Conservation (phyloP, 2,113 vertebrate genomes). For the Cairina moschata region DNA sequence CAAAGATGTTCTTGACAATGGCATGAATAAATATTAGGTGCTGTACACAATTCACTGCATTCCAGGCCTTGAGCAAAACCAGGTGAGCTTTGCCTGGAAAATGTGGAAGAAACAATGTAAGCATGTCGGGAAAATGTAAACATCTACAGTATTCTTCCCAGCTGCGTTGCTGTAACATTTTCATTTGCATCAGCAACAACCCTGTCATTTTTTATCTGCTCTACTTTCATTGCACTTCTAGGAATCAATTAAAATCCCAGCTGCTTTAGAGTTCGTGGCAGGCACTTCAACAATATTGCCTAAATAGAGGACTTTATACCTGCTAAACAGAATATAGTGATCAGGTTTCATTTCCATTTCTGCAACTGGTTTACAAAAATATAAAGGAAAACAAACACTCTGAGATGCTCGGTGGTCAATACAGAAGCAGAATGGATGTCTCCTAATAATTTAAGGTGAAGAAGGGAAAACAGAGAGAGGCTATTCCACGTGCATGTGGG, state of each 20-base stretch:
- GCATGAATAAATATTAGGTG: conserved; percentile 79
- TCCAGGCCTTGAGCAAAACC: conserved; percentile 74
- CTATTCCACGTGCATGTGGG: background rate
- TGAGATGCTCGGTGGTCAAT: background rate
- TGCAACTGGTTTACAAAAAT: background rate
- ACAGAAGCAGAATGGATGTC: background rate
- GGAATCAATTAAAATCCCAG: conserved; percentile 49
- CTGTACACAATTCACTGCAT: conserved; percentile 60
- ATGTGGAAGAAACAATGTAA: conserved; percentile 59
- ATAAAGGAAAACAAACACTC: background rate
- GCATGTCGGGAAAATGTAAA: conserved; percentile 59
- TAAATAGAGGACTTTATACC: conserved; percentile 43
- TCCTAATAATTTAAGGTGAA: background rate
- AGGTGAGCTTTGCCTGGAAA: conserved; percentile 75
- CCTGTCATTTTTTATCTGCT: conserved; percentile 61
- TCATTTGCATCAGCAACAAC: conserved; percentile 64
- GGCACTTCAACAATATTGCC: conserved; percentile 32
- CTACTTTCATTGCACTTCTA: conserved; percentile 60
- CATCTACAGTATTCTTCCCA: conserved; percentile 17
- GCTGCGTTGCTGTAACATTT: conserved; percentile 44
- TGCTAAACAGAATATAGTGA: background rate
- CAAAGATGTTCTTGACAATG: conserved; percentile 78
- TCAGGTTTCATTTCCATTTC: background rate
- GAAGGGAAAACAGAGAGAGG: background rate
- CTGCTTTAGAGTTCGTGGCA: conserved; percentile 21